Percentiles rank a stretch among this genome's conserved stretches.
These are phyloP conservation scores for Thaumatotibia leucotreta DNA, from an alignment of 1,140 invertebrate genomes.

Conservation along the genomic window DNA sequence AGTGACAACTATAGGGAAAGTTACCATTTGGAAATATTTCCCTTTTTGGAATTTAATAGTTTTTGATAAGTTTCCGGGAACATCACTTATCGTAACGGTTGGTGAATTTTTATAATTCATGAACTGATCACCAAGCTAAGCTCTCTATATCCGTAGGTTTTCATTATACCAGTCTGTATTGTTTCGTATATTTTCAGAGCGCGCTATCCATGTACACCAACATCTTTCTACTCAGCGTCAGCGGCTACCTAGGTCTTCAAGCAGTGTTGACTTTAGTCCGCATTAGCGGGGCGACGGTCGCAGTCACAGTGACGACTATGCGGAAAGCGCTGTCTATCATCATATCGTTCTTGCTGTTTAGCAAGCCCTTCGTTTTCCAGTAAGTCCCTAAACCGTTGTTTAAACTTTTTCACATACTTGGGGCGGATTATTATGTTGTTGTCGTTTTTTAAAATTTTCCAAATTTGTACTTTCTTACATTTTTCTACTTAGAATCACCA, in stretches of 20 bases:
- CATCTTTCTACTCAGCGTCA: conserved; percentile 89
- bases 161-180: background rate
- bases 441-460: no score
- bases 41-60: no score
- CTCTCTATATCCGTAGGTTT: background rate
- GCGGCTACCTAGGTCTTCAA: conserved; percentile 95
- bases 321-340: conserved; percentile 95
- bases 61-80: no score
- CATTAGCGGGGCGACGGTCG: conserved; percentile 91
- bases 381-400: conserved; percentile 82
- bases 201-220: conserved; percentile 89
- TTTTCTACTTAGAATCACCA: no score
- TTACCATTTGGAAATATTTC: no score
- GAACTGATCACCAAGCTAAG: background rate
- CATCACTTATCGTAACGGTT: no score
- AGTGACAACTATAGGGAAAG: no score
- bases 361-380: conserved; percentile 96
- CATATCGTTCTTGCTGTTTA: conserved; percentile 94
- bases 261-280: conserved; percentile 92
- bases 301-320: conserved; percentile 92
- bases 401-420: no score
- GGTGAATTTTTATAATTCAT: conserved; percentile 23
- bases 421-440: no score
- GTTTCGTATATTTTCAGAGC: conserved; percentile 77
- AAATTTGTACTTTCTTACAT: no score